These are phyloP conservation scores for Palythoa grandis DNA, from an alignment of 92 coral and sea anemone genomes.

Conservation along the genomic window DNA sequence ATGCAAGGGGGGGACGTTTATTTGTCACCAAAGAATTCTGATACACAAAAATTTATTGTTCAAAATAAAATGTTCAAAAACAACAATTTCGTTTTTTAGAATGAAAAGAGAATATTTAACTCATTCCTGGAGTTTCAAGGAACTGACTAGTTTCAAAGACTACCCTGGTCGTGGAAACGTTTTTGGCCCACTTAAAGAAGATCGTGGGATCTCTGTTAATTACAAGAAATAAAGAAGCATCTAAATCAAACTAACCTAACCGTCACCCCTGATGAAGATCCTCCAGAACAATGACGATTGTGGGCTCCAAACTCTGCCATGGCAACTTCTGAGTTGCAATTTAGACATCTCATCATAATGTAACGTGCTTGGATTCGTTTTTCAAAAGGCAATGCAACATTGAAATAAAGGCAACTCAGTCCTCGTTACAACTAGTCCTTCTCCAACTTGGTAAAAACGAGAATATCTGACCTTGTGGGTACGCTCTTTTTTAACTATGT, in stretches of 20 bases:
- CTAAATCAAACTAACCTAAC: constrained; percentile 15
- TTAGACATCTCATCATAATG: constrained; percentile 42
- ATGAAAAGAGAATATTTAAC: neutral
- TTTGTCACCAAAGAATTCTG: too few relatives aligned
- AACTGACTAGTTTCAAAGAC: neutral
- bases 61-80: too few relatives aligned
- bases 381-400: too few relatives aligned
- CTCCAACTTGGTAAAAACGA: too few relatives aligned
- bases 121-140: neutral
- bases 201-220: neutral
- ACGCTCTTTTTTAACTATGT: neutral
- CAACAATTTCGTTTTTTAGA: too few relatives aligned
- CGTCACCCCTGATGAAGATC: constrained; percentile 26
- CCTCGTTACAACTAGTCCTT: too few relatives aligned
- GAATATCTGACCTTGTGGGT: too few relatives aligned
- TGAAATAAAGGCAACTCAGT: too few relatives aligned
- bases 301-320: constrained; percentile 46
- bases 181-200: neutral
- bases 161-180: neutral
- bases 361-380: neutral
- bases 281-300: constrained; percentile 39
- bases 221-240: neutral
- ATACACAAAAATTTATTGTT: too few relatives aligned
- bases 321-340: constrained; percentile 48
- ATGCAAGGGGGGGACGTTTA: too few relatives aligned